Conservation (phyloP, 2,888 invertebrate genomes). For the Drosophila peninsularis region DNA sequence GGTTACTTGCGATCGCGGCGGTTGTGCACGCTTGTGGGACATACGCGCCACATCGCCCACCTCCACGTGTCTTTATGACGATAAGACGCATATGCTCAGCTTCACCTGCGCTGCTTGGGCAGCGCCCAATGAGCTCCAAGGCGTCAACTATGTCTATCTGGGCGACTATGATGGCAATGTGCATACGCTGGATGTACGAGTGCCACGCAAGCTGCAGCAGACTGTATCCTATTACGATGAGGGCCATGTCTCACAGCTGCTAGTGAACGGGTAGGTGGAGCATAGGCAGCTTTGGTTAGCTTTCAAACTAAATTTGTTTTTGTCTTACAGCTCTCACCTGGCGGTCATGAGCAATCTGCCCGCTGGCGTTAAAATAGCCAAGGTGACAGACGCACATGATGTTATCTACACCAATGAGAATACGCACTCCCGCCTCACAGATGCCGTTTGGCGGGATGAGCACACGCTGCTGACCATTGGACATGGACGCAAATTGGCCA, state of each 20-base stretch:
- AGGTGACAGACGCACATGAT: slow-evolving; percentile 25
- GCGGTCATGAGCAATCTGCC: slow-evolving; percentile 66
- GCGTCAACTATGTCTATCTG: slow-evolving; percentile 57
- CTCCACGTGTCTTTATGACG: slow-evolving; percentile 54
- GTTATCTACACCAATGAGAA: slow-evolving; percentile 49
- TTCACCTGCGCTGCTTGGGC: slow-evolving; percentile 62
- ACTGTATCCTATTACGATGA: slow-evolving; percentile 47
- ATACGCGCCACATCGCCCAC: slow-evolving; percentile 42
- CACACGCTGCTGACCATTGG: slow-evolving; percentile 63
- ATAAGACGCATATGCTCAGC: slow-evolving; percentile 48
- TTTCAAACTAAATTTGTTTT: not conserved
- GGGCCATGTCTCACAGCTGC: slow-evolving; percentile 43
- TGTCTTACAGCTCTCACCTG: slow-evolving; percentile 45
- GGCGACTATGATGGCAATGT: slow-evolving; percentile 68
- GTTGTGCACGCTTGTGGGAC: slow-evolving; percentile 64
- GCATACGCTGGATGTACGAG: slow-evolving; percentile 60
- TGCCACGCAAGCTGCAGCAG: slow-evolving; percentile 42
- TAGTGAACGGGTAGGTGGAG: slow-evolving; percentile 66
- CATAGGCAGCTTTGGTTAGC: not conserved
- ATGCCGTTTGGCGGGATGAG: slow-evolving; percentile 56
- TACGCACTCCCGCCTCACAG: slow-evolving; percentile 56
- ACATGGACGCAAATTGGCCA: slow-evolving; percentile 58
- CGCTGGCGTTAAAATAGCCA: slow-evolving; percentile 47
- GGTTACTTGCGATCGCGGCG: slow-evolving; percentile 67
- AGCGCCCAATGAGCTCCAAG: slow-evolving; percentile 38